Base-by-base conservation (phyloP, 2,113 vertebrate genomes). In the Odocoileus hemionus region DNA sequence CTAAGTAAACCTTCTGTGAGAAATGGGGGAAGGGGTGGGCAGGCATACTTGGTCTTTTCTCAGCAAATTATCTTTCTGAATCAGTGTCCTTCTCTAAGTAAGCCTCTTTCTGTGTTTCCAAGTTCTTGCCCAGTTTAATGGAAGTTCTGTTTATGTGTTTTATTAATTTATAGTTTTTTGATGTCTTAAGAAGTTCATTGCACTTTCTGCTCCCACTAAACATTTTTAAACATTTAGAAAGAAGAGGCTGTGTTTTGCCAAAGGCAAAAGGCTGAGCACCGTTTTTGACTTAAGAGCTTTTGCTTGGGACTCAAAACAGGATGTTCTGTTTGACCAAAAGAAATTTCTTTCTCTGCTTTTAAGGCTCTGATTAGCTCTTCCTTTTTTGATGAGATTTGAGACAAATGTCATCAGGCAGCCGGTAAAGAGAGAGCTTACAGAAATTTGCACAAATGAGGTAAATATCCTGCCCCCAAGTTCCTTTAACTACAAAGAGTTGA, bases 131-230 rank as follows among this genome's bases (percentile, higher is more conserved):
- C 26, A 45, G 88, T 94, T 94, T 91, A 61, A 82, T 80, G 95
- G 91, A 94, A 79, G 39, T 57, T 93, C 67, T 91, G 79, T 89
- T 95, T 93, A 64, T 93, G 76, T 88, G 85, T 88, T 95, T 87
- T 94, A 91, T 96, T 85, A 80, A 54, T 86, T 94, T 96, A 92
- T 91, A 94, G 88, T 95, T 94, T 95, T 96, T 91, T 91, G 78
- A 79, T 84, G 52, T 86, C 76, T 74, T 97, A 79, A 85, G 70
- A 84, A 84, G 89, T 76, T 96, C 95, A 94, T 52, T 70, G 64
- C 87, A 88, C 60, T 91, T 88, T 57, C 67, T 14, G 58, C 79
- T 91, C 50, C 57, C 61, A 86, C 86, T 45, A 86, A 96, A 94
- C 78, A 83, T 89, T 96, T 89, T 52, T 78, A 96, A 96, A 92